These are phyloP conservation scores for Psephotus haematonotus DNA, from an alignment of 2,113 vertebrate genomes.

Conservation along the genomic window DNA sequence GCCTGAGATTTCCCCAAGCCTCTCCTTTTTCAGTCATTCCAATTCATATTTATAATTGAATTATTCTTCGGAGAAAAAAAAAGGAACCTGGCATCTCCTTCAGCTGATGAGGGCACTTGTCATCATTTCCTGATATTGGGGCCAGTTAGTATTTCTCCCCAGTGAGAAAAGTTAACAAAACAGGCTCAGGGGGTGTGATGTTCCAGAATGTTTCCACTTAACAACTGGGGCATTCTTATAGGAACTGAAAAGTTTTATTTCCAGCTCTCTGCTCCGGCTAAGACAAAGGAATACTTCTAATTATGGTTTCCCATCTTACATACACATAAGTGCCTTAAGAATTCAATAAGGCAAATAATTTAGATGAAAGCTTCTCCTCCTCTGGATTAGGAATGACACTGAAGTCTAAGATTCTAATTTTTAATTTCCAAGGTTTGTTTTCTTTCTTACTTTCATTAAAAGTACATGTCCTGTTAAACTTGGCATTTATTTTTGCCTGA, in stretches of 20 bases:
- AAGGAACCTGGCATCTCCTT: neutral
- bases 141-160: neutral
- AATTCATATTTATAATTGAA: neutral
- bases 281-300: neutral
- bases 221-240: neutral
- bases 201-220: neutral
- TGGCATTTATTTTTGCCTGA: neutral
- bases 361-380: neutral
- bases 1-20: neutral
- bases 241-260: neutral
- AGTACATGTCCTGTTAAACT: neutral
- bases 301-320: neutral
- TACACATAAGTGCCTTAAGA: neutral
- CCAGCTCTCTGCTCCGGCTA: neutral
- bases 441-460: neutral
- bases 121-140: neutral
- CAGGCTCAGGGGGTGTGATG: neutral
- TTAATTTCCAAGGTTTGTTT: neutral
- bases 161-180: neutral
- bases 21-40: neutral
- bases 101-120: neutral
- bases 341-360: neutral
- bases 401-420: neutral
- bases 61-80: neutral
- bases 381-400: neutral